These are phyloP conservation scores for Champsocephalus esox DNA, from an alignment of 2,797 vertebrate species.

Conservation along the genomic window DNA sequence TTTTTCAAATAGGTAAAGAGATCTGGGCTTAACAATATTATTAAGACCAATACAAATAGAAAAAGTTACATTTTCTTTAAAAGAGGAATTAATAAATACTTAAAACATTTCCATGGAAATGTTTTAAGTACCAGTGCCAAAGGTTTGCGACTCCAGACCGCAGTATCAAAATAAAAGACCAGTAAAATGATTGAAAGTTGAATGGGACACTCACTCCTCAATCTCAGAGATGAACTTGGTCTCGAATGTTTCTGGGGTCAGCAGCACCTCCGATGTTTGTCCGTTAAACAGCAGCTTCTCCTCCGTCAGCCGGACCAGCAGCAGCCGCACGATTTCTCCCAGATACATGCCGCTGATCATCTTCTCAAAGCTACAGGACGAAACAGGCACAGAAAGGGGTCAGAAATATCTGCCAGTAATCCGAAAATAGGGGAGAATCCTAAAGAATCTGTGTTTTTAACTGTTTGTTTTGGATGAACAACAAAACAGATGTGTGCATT, in stretches of 20 bases:
- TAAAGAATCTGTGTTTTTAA: too few relatives aligned
- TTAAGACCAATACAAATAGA: not conserved
- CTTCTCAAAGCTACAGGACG: slow-evolving; percentile 89
- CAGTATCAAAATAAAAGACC: not conserved
- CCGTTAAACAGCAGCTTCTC: slow-evolving; percentile 82
- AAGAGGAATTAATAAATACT: not conserved
- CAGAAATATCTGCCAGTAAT: not conserved
- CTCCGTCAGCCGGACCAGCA: slow-evolving; percentile 77
- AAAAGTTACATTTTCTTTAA: too few relatives aligned
- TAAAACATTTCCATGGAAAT: too few relatives aligned
- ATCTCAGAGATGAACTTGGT: slow-evolving; percentile 83
- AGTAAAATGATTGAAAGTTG: not conserved
- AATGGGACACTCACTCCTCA: slow-evolving; percentile 74
- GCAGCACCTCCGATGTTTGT: slow-evolving; percentile 48
- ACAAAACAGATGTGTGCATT: not conserved
- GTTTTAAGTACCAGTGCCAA: not conserved
- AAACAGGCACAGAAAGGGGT: not conserved
- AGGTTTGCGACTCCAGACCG: not conserved
- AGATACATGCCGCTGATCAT: slow-evolving; percentile 89
- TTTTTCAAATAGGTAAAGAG: too few relatives aligned
- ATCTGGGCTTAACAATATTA: not conserved
- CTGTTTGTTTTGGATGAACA: not conserved
- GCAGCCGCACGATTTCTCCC: slow-evolving; percentile 85
- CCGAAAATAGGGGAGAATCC: not conserved
- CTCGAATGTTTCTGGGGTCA: slow-evolving; percentile 51